Percentiles rank a stretch among this genome's conserved stretches.
Evolutionary conservation across 2,113 vertebrate species (phyloP).

Genomic region (Neotoma lepida): DNA sequence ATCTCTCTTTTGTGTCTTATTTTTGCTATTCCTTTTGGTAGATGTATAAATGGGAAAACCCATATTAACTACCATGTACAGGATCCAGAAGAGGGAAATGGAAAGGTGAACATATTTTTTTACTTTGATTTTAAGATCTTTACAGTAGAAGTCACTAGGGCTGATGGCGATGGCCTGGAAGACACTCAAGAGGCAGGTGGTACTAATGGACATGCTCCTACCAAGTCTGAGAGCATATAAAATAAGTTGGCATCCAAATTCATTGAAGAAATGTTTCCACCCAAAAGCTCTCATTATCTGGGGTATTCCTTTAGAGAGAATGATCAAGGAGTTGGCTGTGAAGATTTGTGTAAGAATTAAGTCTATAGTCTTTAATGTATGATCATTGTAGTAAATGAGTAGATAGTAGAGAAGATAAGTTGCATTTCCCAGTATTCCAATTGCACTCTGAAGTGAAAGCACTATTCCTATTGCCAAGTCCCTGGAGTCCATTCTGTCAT

Average conservation of each 20-base stretch:
- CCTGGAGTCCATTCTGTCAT: background rate
- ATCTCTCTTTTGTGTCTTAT: background rate
- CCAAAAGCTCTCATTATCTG: background rate
- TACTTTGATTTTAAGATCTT: background rate
- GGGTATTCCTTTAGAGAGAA: background rate
- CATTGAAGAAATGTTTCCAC: background rate
- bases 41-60: background rate
- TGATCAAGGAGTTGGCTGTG: background rate
- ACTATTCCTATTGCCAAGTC: background rate
- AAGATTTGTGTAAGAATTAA: background rate
- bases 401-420: background rate
- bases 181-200: background rate
- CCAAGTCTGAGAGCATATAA: background rate
- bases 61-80: background rate
- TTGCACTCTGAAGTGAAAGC: background rate
- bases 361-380: background rate
- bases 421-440: background rate
- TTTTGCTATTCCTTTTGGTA: background rate
- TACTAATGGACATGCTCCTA: background rate
- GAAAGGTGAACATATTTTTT: background rate
- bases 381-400: background rate
- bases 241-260: background rate
- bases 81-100: background rate
- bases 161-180: conserved; percentile 25
- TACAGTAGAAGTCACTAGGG: background rate